A percentile compares a stretch with the other conserved stretches of the same genome.
phyloP scores from a whole-genome alignment of 2,888 invertebrate genomes.

The Theristus sp. region DNA sequence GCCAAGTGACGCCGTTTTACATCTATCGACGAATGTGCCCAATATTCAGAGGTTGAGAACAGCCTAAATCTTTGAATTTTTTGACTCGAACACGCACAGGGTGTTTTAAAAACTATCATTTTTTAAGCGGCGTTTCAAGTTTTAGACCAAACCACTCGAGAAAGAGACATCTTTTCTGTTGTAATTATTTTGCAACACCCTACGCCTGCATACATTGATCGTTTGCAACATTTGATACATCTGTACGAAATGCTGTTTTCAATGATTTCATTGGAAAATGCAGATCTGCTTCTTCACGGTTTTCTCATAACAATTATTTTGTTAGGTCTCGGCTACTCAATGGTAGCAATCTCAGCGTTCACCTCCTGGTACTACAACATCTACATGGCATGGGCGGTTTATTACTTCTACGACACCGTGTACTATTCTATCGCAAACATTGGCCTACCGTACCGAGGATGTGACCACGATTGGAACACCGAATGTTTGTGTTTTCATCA shows the following conservation, averaged over 20 bases:
- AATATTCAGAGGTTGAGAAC: neutral
- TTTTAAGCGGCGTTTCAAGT: too few relatives aligned
- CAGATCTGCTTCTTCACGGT: too few relatives aligned
- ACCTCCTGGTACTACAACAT: neutral
- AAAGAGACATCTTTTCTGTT: too few relatives aligned
- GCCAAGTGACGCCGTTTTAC: neutral
- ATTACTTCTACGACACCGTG: neutral
- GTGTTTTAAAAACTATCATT: neutral
- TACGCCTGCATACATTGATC: too few relatives aligned
- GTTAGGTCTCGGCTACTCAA: neutral
- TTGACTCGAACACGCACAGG: too few relatives aligned
- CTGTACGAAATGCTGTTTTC: too few relatives aligned
- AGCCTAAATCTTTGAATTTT: too few relatives aligned
- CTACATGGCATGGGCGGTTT: neutral
- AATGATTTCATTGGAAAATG: neutral
- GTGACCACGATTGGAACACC: neutral
- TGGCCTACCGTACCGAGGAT: neutral
- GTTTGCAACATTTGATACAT: too few relatives aligned
- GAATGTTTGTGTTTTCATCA: neutral
- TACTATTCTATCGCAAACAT: neutral
- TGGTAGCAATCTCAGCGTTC: neutral
- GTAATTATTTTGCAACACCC: too few relatives aligned
- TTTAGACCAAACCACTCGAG: too few relatives aligned
- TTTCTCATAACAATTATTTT: neutral
- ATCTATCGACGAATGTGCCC: conserved; percentile 2